These are phyloP conservation scores for Cerceris rybyensis DNA, from an alignment of 2,888 invertebrate species.

Conservation along the genomic window DNA sequence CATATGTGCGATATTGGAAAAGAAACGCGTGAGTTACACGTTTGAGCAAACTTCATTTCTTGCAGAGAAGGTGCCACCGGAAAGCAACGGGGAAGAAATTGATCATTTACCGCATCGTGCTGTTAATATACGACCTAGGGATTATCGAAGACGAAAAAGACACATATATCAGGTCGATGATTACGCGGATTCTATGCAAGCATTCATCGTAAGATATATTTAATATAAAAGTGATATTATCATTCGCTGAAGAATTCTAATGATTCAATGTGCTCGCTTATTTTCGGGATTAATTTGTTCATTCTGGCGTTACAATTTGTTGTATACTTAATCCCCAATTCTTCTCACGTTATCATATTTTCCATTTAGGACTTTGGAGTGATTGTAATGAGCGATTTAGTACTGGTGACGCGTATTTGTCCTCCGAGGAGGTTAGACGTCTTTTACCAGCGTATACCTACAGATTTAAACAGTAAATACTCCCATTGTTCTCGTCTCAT, in stretches of 20 bases:
- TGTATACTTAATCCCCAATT: too few relatives aligned
- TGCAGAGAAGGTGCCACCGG: slow-evolving; percentile 20
- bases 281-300: too few relatives aligned
- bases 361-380: slow-evolving; percentile 82
- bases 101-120: slow-evolving; percentile 75
- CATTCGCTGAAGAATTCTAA: too few relatives aligned
- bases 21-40: too few relatives aligned
- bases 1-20: neutral
- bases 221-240: neutral
- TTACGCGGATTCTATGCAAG: slow-evolving; percentile 80
- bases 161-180: slow-evolving; percentile 66
- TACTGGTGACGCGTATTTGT: slow-evolving; percentile 84
- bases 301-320: too few relatives aligned
- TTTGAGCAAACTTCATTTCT: too few relatives aligned
- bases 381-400: slow-evolving; percentile 83
- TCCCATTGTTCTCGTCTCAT: slow-evolving; percentile 74
- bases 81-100: slow-evolving; percentile 71
- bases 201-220: slow-evolving; percentile 77
- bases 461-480: slow-evolving; percentile 62
- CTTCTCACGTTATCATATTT: slow-evolving; percentile 1
- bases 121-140: slow-evolving; percentile 56
- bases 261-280: too few relatives aligned
- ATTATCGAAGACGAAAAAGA: slow-evolving; percentile 58
- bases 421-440: slow-evolving; percentile 40
- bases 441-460: too few relatives aligned